Evolutionary conservation across 2,888 invertebrate genomes (phyloP), one percentile per base, ranked within the genome.

Genomic region (Actias luna): DNA sequence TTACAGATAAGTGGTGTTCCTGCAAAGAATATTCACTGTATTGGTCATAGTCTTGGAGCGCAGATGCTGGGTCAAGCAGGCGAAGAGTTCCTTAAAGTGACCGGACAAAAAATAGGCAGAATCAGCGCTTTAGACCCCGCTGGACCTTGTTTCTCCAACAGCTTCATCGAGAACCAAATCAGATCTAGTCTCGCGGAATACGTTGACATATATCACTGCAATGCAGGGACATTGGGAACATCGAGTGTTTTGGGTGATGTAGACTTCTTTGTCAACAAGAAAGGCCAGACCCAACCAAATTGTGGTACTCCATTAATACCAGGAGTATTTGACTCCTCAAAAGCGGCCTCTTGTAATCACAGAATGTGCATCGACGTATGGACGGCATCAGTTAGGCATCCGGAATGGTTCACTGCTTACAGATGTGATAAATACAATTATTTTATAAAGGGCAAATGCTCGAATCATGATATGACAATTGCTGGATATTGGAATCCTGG

Each of bases 121-220:
- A 85, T 92, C 5, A 88, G 89, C 0, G 92, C 86, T 3, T 71
- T 92, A 8, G 92, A 92, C 59, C 92, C 92, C 1, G 92, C 92
- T 59, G 92, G 92, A 0, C 92, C 92, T 5, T 92, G 92, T 64
- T 92, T 89, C 65, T 81, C 87, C 0, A 85, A 88, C 29, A 87
- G 85, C 63, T 70, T 81, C 0, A 80, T 85, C 1, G 76, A 89
- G 57, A 87, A 93, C 22, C 89, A 94, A 69, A 78, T 95, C 0
- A 87, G 93, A 59, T 85, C 91, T 25, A 90, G 91, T 5, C 93
- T 94, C 31, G 95, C 94, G 0, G 84, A 89, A 0, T 93, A 94
- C 70, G 94, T 95, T 0, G 94, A 94, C 73, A 91, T 93, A 0
- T 91, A 94, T 66, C 95, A 95, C 73, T 94, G 94, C 33, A 94